Evolutionary conservation across 2,113 vertebrate species (phyloP), one percentile per base, ranked within the genome.

Genomic region (Paraplagusia blochii): DNA sequence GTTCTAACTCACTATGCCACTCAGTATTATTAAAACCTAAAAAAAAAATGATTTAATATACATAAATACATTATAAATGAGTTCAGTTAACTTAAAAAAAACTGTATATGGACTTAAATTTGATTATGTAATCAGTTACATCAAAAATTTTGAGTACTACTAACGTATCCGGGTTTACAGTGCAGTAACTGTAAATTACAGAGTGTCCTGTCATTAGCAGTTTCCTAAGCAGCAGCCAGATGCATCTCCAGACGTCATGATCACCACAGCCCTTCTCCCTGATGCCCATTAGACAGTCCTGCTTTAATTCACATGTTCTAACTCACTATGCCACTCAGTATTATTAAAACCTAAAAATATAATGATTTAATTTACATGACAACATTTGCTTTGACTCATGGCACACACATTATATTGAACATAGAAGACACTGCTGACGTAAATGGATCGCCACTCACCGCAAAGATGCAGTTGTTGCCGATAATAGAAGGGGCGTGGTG

Each of bases 401-500:
- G 8, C 18, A 7, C 19, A 49, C 44, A 59, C 2, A 2, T 5
- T 55, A 9, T 12, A 16, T 3, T 19, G 6, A 8, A 53, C 8
- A 6, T 56, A 15, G 13, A 36, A 13, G 9, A 39, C 1, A 59
- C 14, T 9, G 12, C 22, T 36, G 42, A 11, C 29, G 19, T 11
- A 14, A n/a, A 15, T 11, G 15, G 18, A 47, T 43, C 44, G 44
- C 38, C 39, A 18, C 11, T 17, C 42, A 63, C 53, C 44, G 36
- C 34, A 69, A 15, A 51, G 34, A 44, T 64, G 61, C 33, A 60
- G 57, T 47, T 52, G 44, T 22, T 53, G 47, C 47, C 19, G 15
- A 56, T 29, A 51, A 44, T 18, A 56, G n/a, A 39, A 63, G 33
- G 18, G 15, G 19, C n/a, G 56, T 66, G 17, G 4, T 49, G 18